Evolutionary conservation across 2,797 vertebrate genomes (phyloP), one percentile per base, ranked within the genome.

Genomic region (Nyctibius grandis): DNA sequence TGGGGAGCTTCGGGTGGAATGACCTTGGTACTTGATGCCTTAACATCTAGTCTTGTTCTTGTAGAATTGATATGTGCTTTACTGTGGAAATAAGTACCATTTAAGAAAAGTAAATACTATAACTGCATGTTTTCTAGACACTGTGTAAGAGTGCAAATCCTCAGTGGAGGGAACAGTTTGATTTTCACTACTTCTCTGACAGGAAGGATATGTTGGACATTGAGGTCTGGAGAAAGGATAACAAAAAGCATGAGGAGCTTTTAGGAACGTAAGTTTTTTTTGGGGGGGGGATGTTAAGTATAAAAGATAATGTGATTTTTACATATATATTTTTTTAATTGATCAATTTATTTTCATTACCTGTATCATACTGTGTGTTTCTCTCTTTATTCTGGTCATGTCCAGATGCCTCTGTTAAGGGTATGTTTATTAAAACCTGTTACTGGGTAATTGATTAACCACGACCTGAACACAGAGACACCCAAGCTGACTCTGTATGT

Each of bases 161-260:
- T 92, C 99, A 99, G 97, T 99, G 99, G 99, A 99, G 98, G 98
- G 99, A 99, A 97, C 98, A 98, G 98, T 99, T 99, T 98, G 99
- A 99, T 97, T 99, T 99, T 98, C 99, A 99, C 98, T 99, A 99
- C 97, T 99, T 99, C 98, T 98, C 98, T 97, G 99, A 99, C 97
- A 99, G 98, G 97, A 98, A 98, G 98, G 99, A 99, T 96, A 98
- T 98, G 85, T 98, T 99, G 97, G 98, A 99, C 97, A 98, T 99
- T 95, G 99, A 99, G 97, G 98, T 99, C 90, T 99, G 97, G 98
- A 98, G 98, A 96, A 99, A 99, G 97, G 99, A 98, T 97, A 98
- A 98, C 95, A 99, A 98, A 98, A 99, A 99, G 95, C 98, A 98
- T 0, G 98, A 99, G 90, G 99, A 99, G 36, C 98, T 99, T 76